Evolutionary conservation across 2,888 invertebrate genomes (phyloP), one percentile per base, ranked within the genome.

Genomic region (Helicoverpa assulta): DNA sequence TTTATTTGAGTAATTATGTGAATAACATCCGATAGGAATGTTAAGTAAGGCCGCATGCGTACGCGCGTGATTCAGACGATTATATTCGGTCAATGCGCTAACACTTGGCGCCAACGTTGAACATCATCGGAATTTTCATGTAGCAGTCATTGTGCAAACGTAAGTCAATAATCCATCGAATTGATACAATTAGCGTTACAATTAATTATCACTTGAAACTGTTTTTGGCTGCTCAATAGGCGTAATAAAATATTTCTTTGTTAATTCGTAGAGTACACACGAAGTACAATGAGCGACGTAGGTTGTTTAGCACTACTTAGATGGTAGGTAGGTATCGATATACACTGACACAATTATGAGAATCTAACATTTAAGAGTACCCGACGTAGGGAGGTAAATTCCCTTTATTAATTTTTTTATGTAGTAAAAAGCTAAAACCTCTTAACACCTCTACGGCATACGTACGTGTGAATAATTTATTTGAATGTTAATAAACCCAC

Each of bases 51-150:
- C 91, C 88, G 91, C 83, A 91, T 93, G 93, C 85, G 88, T 79
- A 70, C 77, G 85, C 81, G 84, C 80, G 85, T 91, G 92, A 93
- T 91, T 93, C 93, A 93, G 84, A 79, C 85, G 89, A 91, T 92
- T 92, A 90, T 89, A 90, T 90, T 91, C 93, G 94, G 93, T 94
- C 93, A 94, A 86, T 93, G 93, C 92, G 93, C 89, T 88, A 91
- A 91, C 89, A 87, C 88, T 89, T 87, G 92, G 91, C 92, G 93
- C 91, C 91, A 80, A 87, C 80, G 80, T 74, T 76, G 66, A 73
- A 47, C 72, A 82, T 77, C 80, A 73, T 73, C 54, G 78, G 78
- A 70, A 84, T 76, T 75, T 74, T 77, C 79, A 70, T 84, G 76
- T 70, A 65, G 71, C 68, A 77, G 73, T 77, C 78, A 80, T 69